Evolutionary conservation across 2,113 vertebrate species (phyloP).

Genomic region (Lamprologus sp.): DNA sequence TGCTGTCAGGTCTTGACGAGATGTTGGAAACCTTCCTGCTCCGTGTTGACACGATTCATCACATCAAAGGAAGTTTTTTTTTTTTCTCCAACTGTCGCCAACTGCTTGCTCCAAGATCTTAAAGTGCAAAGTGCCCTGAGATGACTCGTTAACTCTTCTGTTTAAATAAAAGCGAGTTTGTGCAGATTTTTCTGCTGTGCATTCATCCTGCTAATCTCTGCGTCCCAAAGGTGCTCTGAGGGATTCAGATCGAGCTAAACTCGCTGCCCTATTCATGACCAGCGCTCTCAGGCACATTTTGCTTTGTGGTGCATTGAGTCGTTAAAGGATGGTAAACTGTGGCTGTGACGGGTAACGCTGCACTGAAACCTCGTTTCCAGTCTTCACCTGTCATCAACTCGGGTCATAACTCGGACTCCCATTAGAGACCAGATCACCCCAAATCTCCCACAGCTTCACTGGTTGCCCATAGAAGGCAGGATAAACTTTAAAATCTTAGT

Average conservation of each 20-base stretch:
- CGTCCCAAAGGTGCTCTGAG: not conserved
- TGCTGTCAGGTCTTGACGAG: not conserved
- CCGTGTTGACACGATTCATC: not conserved
- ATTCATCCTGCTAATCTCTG: not conserved
- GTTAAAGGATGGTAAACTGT: not conserved
- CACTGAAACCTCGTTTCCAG: too few species aligned
- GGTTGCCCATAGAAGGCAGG: fast-evolving
- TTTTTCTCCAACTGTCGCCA: not conserved
- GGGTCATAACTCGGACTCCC: too few species aligned
- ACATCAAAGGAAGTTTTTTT: not conserved
- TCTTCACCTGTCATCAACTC: not conserved
- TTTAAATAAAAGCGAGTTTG: not conserved
- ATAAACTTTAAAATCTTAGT: too few species aligned
- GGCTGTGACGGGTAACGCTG: not conserved
- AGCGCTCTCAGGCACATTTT: not conserved
- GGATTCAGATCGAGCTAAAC: not conserved
- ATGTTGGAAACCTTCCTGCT: not conserved
- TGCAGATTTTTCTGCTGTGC: not conserved
- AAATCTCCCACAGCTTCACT: too few species aligned
- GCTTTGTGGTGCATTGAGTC: not conserved
- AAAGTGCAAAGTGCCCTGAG: not conserved
- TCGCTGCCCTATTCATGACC: not conserved
- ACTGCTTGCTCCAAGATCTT: not conserved
- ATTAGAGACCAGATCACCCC: too few species aligned
- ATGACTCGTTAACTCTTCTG: not conserved